phyloP scores from a whole-genome alignment of 2,113 vertebrate genomes.

The Lycocorax pyrrhopterus region DNA sequence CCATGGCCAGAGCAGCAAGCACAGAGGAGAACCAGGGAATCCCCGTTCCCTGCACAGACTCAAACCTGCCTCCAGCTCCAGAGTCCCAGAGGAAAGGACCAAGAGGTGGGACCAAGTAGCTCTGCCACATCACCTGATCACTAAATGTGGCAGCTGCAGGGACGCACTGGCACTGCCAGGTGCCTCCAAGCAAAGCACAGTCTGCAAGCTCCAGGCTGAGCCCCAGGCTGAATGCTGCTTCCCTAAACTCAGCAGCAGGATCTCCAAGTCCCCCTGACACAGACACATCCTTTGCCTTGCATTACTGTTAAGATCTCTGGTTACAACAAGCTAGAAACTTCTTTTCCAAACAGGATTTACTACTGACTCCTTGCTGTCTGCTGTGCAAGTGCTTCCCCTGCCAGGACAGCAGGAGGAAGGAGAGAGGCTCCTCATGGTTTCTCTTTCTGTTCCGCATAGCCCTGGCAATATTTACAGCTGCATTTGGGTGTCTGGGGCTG shows the following conservation, averaged over 20 bases:
- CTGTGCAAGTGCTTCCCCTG: not conserved
- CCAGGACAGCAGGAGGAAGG: constrained; percentile 9
- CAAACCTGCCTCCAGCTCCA: not conserved
- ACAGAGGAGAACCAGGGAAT: not conserved
- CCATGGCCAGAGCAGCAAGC: not conserved
- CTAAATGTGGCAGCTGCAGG: not conserved
- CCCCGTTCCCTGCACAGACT: not conserved
- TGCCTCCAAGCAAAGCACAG: not conserved
- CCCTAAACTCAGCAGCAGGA: not conserved
- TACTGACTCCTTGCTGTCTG: constrained; percentile 6
- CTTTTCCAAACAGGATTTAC: constrained; percentile 19
- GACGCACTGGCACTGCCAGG: not conserved
- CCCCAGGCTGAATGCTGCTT: not conserved
- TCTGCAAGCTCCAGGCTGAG: not conserved
- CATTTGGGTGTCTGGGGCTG: not conserved
- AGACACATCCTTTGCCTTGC: not conserved
- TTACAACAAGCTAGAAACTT: not conserved
- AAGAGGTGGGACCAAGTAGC: not conserved
- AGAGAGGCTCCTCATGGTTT: constrained; percentile 27
- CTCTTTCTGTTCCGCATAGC: constrained; percentile 59
- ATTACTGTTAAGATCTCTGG: not conserved
- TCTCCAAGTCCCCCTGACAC: not conserved
- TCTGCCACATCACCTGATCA: not conserved
- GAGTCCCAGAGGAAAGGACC: not conserved
- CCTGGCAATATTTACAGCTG: constrained; percentile 23